Conservation (phyloP, 2,113 vertebrate species). For the Stictonetta naevosa region DNA sequence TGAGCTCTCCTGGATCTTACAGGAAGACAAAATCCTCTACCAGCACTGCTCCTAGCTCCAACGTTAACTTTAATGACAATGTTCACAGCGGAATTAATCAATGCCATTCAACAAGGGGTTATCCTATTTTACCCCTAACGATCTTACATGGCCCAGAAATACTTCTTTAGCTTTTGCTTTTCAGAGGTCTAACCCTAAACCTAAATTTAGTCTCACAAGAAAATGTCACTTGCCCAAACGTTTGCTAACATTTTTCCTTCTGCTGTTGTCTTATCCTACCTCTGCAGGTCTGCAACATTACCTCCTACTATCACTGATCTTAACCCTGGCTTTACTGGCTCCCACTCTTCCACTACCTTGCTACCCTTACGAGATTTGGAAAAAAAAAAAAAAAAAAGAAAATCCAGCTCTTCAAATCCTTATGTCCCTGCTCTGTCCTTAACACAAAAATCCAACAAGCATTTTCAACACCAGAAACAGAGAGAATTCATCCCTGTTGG, state of each 20-base stretch:
- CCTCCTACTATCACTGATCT: not conserved
- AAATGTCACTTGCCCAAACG: not conserved
- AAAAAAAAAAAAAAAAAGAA: not conserved
- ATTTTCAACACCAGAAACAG: not conserved
- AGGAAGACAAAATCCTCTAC: not conserved
- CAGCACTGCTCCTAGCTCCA: not conserved
- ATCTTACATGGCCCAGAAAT: not conserved
- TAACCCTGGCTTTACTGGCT: not conserved
- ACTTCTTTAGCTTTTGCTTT: not conserved
- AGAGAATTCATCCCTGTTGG: not conserved
- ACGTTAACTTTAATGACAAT: not conserved
- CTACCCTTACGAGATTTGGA: not conserved
- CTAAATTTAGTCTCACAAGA: not conserved
- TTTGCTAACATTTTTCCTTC: not conserved
- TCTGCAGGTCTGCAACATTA: not conserved
- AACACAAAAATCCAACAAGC: not conserved
- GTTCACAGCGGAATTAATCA: not conserved
- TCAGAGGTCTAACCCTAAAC: not conserved
- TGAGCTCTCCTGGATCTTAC: not conserved
- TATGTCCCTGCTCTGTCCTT: not conserved
- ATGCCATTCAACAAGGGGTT: not conserved
- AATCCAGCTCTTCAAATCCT: not conserved
- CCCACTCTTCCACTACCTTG: not conserved
- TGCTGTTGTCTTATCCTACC: not conserved
- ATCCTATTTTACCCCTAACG: not conserved